Evolutionary conservation across 2,888 invertebrate genomes (phyloP).

Genomic region (Bedellia somnulentella): DNA sequence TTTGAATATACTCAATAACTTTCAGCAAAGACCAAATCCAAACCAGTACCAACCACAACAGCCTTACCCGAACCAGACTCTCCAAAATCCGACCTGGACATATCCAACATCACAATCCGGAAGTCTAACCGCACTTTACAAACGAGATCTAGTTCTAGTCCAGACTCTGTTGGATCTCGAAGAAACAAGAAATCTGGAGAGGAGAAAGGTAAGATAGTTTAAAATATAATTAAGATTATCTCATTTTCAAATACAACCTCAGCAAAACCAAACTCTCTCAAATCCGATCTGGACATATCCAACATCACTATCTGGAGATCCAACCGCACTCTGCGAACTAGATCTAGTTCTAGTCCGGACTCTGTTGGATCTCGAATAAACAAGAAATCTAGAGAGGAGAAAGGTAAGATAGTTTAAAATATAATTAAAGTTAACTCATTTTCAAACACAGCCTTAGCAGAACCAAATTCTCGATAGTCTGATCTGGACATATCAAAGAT

Average conservation of each 20-base stretch:
- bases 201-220: too few species aligned
- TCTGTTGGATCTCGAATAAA: neutral
- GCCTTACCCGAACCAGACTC: slow-evolving; percentile 9
- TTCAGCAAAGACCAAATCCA: too few species aligned
- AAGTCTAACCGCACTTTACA: neutral
- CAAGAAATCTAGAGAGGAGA: neutral
- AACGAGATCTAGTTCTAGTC: neutral
- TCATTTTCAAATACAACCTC: too few species aligned
- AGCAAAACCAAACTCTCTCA: slow-evolving; percentile 11
- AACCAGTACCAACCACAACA: neutral
- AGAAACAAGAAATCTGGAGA: neutral
- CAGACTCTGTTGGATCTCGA: neutral
- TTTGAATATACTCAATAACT: too few species aligned
- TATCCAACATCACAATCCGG: neutral
- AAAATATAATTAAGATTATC: too few species aligned
- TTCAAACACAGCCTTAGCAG: too few species aligned
- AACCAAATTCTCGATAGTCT: slow-evolving; percentile 10
- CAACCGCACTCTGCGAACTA: neutral
- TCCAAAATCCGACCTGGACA: slow-evolving; percentile 3
- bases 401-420: too few species aligned
- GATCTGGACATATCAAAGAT: neutral
- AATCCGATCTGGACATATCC: neutral
- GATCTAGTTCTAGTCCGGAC: neutral
- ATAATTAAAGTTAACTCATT: too few species aligned
- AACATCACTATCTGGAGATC: neutral